A percentile compares a stretch with the other conserved stretches of the same genome.
Evolutionary conservation across 2,888 invertebrate species (phyloP).

Genomic region (Phengaris alcon): DNA sequence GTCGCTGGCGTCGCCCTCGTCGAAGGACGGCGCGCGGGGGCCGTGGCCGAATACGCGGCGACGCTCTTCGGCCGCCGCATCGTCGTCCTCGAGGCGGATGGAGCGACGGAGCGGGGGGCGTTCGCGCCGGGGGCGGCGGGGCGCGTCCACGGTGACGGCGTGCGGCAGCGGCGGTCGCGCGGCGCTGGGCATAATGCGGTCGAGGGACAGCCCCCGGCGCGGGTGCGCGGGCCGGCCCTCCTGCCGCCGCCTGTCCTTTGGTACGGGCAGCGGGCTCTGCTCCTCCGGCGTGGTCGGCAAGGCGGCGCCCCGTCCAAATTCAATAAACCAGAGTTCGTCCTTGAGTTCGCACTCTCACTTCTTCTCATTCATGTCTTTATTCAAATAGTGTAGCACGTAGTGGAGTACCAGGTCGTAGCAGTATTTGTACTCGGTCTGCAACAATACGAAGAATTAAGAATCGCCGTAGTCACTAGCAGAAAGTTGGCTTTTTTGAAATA

Average conservation of each 20-base stretch:
- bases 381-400: constrained; percentile 95
- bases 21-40: constrained; percentile 70
- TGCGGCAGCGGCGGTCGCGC: constrained; percentile 64
- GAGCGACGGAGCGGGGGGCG: constrained; percentile 75
- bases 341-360: constrained; percentile 89
- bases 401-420: constrained; percentile 97
- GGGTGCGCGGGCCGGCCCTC: constrained; percentile 51
- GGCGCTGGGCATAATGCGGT: constrained; percentile 60
- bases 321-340: constrained; percentile 88
- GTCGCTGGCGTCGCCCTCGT: constrained; percentile 67
- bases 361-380: constrained; percentile 92
- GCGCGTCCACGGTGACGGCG: constrained; percentile 67
- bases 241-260: constrained; percentile 50
- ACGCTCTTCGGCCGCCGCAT: constrained; percentile 64
- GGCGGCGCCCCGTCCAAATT: constrained; percentile 84
- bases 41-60: constrained; percentile 67
- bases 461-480: neutral
- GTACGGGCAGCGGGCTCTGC: constrained; percentile 64
- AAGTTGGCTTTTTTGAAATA: neutral
- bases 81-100: constrained; percentile 71
- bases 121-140: constrained; percentile 62
- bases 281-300: constrained; percentile 84
- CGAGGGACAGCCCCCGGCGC: constrained; percentile 71
- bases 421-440: constrained; percentile 97
- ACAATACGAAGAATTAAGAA: constrained; percentile 25